Conservation (phyloP, 2,113 vertebrate species). For the Neomonachus schauinslandi region DNA sequence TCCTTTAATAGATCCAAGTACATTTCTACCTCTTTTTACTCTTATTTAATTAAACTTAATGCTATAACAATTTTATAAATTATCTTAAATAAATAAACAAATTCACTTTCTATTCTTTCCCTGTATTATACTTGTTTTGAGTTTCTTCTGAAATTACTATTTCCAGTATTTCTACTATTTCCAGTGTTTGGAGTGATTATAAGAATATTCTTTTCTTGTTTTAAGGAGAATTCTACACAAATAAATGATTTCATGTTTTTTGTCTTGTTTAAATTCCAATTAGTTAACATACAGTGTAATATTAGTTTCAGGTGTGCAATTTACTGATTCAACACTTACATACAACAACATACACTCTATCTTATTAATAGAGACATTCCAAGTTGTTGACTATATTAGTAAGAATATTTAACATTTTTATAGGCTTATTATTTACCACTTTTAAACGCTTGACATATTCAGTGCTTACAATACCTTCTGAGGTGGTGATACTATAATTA, state of each 20-base stretch:
- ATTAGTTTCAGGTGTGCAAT: background rate
- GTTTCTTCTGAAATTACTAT: background rate
- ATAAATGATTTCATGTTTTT: background rate
- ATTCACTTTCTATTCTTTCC: background rate
- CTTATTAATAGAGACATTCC: background rate
- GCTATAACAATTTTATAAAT: background rate
- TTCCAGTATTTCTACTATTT: background rate
- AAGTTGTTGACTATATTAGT: background rate
- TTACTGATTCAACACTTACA: background rate
- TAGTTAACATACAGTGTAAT: background rate
- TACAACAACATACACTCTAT: background rate
- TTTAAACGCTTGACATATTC: background rate
- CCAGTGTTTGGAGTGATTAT: background rate
- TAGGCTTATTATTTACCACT: background rate
- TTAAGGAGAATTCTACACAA: background rate
- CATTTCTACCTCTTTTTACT: background rate
- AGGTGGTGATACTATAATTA: background rate
- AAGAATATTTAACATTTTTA: constrained; percentile 5
- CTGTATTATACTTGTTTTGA: background rate
- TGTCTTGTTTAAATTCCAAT: background rate
- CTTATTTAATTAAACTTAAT: background rate
- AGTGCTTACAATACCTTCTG: background rate
- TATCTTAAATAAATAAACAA: background rate
- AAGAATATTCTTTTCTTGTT: background rate
- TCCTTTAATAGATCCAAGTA: background rate